Conservation (phyloP, 2,797 vertebrate species). For the Trachops cirrhosus region DNA sequence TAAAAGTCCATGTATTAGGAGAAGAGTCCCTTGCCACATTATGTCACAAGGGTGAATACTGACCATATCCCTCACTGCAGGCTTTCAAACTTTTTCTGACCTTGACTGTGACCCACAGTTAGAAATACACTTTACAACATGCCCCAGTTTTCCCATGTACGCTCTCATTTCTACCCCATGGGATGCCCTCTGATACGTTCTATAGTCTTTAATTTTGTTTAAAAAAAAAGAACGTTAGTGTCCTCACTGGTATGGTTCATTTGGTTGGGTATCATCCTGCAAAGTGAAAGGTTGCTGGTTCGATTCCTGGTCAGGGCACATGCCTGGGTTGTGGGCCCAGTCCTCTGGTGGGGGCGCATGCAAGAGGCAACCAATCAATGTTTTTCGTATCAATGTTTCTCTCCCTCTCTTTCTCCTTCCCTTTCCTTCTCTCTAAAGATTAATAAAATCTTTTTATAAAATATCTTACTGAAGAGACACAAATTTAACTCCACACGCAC, state of each 20-base stretch:
- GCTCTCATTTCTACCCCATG: neutral
- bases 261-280: neutral
- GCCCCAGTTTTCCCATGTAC: neutral
- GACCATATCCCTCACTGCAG: neutral
- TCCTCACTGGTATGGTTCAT: neutral
- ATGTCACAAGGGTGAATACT: neutral
- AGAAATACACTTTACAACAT: constrained; percentile 12
- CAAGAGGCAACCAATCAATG: neutral
- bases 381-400: neutral
- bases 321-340: neutral
- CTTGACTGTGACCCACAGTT: neutral
- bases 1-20: neutral
- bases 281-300: neutral
- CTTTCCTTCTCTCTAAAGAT: neutral
- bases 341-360: neutral
- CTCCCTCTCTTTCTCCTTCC: neutral
- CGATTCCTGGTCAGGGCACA: neutral
- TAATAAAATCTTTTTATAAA: neutral
- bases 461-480: neutral
- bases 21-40: neutral
- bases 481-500: neutral
- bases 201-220: neutral
- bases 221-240: neutral
- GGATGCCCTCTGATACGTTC: neutral
- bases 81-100: neutral